Percentiles rank a stretch among this genome's conserved stretches.
These are phyloP conservation scores for Platycnemis pennipes DNA, from an alignment of 2,888 invertebrate species.

Conservation along the genomic window DNA sequence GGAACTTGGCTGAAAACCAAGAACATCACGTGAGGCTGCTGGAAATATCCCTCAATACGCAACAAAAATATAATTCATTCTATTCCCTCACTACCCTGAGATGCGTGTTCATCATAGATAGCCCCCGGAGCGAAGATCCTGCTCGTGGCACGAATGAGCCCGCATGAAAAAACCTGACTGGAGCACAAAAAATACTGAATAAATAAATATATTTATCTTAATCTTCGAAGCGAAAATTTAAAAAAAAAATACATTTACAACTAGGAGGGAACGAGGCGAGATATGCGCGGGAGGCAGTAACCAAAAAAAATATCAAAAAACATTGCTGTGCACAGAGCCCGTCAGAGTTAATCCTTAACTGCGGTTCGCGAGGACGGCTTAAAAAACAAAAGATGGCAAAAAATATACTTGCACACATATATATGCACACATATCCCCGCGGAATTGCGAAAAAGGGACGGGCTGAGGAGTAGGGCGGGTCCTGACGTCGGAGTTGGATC, in stretches of 20 bases:
- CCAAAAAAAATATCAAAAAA: neutral
- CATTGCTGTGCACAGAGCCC: neutral
- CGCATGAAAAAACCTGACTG: neutral
- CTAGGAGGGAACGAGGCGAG: neutral
- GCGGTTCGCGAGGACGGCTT: slow-evolving; percentile 44
- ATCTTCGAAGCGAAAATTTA: neutral
- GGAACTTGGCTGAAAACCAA: too few species aligned
- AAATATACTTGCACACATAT: neutral
- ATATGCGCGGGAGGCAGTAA: neutral
- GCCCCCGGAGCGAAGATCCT: neutral
- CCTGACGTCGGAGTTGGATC: neutral
- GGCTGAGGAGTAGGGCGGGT: neutral
- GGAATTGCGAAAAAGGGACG: slow-evolving; percentile 12
- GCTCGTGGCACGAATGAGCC: neutral
- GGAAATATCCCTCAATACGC: too few species aligned
- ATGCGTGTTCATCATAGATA: neutral
- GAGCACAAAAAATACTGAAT: neutral
- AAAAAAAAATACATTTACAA: neutral
- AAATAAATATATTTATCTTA: neutral
- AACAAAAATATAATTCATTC: too few species aligned
- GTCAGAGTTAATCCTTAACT: slow-evolving; percentile 66
- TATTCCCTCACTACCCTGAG: neutral
- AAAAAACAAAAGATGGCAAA: neutral
- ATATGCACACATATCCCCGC: neutral
- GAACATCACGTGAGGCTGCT: too few species aligned